Base-by-base conservation (phyloP, 1,140 invertebrate genomes). In the Eufriesea mexicana region DNA sequence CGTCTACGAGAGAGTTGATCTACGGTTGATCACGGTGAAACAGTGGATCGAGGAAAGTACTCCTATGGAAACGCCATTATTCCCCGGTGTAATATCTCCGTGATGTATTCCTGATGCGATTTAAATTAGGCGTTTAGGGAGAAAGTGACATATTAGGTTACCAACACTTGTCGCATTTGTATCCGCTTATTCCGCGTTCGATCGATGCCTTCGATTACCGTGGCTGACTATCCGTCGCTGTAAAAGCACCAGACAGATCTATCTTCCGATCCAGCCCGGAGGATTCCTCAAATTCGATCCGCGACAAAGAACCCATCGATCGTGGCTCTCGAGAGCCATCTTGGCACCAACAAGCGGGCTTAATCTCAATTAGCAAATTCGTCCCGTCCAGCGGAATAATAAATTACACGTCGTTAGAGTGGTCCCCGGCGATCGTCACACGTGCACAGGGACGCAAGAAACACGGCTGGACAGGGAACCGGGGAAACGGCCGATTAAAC, bases 401-500 rank as follows among this genome's bases (percentile, higher is more conserved):
- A 82, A 76, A 82, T 75, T 76, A 76, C 62, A 25, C 35, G 42
- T 51, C 49, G 72, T 82, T 82, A 76, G 62, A 49, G 59, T 42
- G 47, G 23, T 28, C 42, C 9, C 20, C 47, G 42, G 49, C 14
- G 45, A 57, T 66, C 18, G 54, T 67, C 62, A 51, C 51, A 51
- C 79, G 45, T 73, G 62, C 20, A n/a, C 51, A 7, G 5, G 62
- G 23, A 62, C 47, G 55, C 70, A 80, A 80, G 70, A 80, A 80
- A 80, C 57, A 47, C 70, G 78, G 59, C 45, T 47, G 51, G 25
- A n/a, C 62, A 16, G 51, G 20, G 61, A 77, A 61, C 47, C 62
- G 55, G 75, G 77, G 79, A 84, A 79, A 73, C 77, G 78, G 74
- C 72, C 88, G 87, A 87, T 91, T 89, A 88, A 91, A 66, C 62